Conservation (phyloP, 1,140 invertebrate species). For the Aphis craccivora region DNA sequence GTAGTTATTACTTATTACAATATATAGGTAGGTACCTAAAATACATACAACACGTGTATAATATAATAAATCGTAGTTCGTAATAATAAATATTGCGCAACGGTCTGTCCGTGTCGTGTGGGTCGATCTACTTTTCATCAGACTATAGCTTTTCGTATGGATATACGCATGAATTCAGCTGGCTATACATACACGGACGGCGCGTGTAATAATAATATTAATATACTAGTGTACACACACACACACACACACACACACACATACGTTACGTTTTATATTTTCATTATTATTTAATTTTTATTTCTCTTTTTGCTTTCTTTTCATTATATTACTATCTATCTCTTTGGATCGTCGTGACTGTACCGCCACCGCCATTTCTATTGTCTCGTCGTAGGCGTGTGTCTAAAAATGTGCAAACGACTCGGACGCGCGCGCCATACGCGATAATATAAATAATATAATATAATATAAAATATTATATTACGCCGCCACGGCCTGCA, state of each 20-base stretch:
- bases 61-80: background rate
- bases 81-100: conserved; percentile 43
- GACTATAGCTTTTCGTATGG: background rate
- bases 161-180: background rate
- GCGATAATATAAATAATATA: background rate
- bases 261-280: background rate
- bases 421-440: background rate
- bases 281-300: conserved; percentile 19
- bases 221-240: too few relatives aligned
- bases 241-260: background rate
- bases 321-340: background rate
- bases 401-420: background rate
- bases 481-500: background rate
- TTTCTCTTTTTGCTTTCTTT: conserved; percentile 38
- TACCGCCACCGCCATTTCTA: background rate
- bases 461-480: background rate
- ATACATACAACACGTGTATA: background rate
- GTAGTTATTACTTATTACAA: background rate
- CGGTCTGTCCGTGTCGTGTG: conserved; percentile 16
- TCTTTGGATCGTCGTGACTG: conserved; percentile 26
- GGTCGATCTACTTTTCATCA: conserved; percentile 46
- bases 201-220: background rate
- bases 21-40: background rate
- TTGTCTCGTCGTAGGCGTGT: conserved; percentile 44
- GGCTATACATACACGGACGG: background rate